Evolutionary conservation across 2,888 invertebrate species (phyloP), one percentile per base, ranked within the genome.

Genomic region (Therioaphis trifolii): DNA sequence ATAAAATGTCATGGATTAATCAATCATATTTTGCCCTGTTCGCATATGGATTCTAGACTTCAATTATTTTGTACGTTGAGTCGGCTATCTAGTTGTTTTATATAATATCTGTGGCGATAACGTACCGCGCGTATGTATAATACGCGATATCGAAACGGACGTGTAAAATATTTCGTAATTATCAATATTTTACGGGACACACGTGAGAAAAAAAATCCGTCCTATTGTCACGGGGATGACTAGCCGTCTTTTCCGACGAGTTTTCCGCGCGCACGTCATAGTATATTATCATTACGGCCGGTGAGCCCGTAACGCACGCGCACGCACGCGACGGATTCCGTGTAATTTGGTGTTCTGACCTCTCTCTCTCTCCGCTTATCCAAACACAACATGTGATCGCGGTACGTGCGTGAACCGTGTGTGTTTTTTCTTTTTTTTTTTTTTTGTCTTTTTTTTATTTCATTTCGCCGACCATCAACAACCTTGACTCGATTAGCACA

Each of bases 401-500:
- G 5, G 24, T 40, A 78, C 78, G 78, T 78, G 78, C 78, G 78
- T 78, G 52, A 78, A 78, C 68, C 78, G 18, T 35, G 49, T 27
- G 43, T 24, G 11, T 68, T 78, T 68, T 29, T 52, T 52, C 29
- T 12, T 21, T 4, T 49, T 18, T 14, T 68, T 21, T 14, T 46
- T 49, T 27, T n/a, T 61, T 61, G 12, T 14, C 27, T 0, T 12
- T 27, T 27, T 2, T 61, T 61, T n/a, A n/a, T 21, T 21, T 58
- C n/a, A 5, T 21, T 35, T 35, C 52, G 21, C 21, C 52, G 71
- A 21, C 46, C 43, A 5, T 52, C 49, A 3, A 18, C 58, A 61
- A 82, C 80, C 80, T 82, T 82, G 71, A 82, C 80, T 82, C 80
- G 80, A 82, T 82, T 82, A 82, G 63, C 80, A 55, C 80, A 72